Conservation (phyloP, 1,140 invertebrate species). For the Theocolax elegans region DNA sequence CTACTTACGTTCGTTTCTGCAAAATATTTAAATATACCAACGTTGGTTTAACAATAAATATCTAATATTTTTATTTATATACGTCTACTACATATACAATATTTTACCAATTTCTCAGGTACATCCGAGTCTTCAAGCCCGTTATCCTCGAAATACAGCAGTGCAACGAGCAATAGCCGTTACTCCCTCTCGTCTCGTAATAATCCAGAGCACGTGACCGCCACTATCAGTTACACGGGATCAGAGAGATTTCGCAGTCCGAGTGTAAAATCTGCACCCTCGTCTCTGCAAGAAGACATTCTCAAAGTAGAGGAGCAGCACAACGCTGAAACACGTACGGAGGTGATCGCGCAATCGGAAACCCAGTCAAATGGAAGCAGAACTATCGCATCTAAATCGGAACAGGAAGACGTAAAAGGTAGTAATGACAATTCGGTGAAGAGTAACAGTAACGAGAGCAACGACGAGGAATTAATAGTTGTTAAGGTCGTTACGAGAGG, state of each 20-base stretch:
- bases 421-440: slow-evolving; percentile 17
- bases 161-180: slow-evolving; percentile 40
- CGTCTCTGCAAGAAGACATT: not conserved
- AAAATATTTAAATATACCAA: no score
- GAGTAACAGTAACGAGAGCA: slow-evolving; percentile 11
- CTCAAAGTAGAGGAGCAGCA: not conserved
- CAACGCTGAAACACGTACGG: slow-evolving; percentile 10
- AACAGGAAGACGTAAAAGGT: slow-evolving; percentile 17
- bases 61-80: no score
- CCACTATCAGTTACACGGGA: slow-evolving; percentile 42
- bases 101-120: slow-evolving; percentile 4
- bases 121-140: not conserved
- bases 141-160: slow-evolving; percentile 5
- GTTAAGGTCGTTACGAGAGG: slow-evolving; percentile 76
- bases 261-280: not conserved
- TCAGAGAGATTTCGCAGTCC: slow-evolving; percentile 44
- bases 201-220: slow-evolving; percentile 44
- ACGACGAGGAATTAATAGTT: slow-evolving; percentile 63
- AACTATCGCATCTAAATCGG: not conserved
- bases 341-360: not conserved
- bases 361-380: not conserved
- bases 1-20: no score
- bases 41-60: no score
- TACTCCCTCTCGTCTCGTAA: slow-evolving; percentile 42
- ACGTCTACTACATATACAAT: not conserved